A percentile compares a stretch with the other conserved stretches of the same genome.
These are phyloP conservation scores for Ageneiosus marmoratus DNA, from an alignment of 2,113 vertebrate species.

Conservation along the genomic window DNA sequence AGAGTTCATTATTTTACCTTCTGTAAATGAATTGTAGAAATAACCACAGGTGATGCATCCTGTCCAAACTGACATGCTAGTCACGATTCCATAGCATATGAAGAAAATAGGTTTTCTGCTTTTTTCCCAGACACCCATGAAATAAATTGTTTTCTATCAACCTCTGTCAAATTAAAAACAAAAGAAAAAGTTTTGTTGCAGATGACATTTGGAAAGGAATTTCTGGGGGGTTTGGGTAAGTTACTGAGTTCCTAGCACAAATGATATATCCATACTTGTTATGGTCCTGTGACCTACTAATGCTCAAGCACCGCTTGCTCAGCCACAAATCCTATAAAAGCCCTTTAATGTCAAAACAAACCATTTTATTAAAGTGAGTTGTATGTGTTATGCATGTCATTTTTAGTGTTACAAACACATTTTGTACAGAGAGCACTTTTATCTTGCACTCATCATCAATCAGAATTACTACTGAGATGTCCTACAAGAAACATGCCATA, in stretches of 20 bases:
- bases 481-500: neutral
- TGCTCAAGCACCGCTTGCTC: neutral
- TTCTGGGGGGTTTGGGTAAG: neutral
- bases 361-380: neutral
- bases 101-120: neutral
- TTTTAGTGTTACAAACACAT: neutral
- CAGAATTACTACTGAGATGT: neutral
- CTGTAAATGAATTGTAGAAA: neutral
- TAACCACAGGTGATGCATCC: neutral
- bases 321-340: neutral
- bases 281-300: neutral
- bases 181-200: neutral
- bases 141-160: neutral
- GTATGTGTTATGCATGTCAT: neutral
- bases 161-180: neutral
- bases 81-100: too few species aligned
- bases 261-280: neutral
- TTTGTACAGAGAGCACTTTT: neutral
- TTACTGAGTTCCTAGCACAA: neutral
- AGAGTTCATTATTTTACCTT: neutral
- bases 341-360: neutral
- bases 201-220: neutral
- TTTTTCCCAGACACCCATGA: neutral
- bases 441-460: neutral
- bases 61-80: neutral